These are phyloP conservation scores for Lithophane leautieri DNA, from an alignment of 2,888 invertebrate genomes.

Conservation along the genomic window DNA sequence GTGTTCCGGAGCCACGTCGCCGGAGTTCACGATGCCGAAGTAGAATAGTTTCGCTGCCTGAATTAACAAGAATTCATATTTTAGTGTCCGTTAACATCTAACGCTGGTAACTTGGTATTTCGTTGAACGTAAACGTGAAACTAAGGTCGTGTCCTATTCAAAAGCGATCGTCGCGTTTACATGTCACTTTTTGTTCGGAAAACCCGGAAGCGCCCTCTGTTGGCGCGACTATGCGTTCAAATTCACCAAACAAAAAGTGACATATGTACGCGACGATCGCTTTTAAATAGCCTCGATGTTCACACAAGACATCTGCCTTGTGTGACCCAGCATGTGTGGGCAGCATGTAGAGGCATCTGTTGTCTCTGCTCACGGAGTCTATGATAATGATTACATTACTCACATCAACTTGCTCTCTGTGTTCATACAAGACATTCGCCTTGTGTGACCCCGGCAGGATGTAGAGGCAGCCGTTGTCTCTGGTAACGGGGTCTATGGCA, in stretches of 20 bases:
- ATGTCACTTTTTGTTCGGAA: too few relatives aligned
- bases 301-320: background rate
- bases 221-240: too few relatives aligned
- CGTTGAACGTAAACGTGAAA: background rate
- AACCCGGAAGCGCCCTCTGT: too few relatives aligned
- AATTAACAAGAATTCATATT: background rate
- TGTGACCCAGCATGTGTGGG: background rate
- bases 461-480: conserved; percentile 94
- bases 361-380: background rate
- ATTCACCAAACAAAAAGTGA: too few relatives aligned
- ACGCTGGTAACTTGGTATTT: background rate
- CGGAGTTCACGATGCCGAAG: conserved; percentile 90
- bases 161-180: too few relatives aligned
- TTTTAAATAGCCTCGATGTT: too few relatives aligned
- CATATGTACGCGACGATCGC: too few relatives aligned
- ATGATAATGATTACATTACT: conserved; percentile 77
- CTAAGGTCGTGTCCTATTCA: too few relatives aligned
- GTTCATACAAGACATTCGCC: conserved; percentile 89
- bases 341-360: conserved; percentile 86
- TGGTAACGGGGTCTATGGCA: conserved; percentile 93
- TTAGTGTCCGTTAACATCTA: background rate
- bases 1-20: conserved; percentile 76
- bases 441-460: conserved; percentile 94
- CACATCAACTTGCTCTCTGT: conserved; percentile 82
- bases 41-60: conserved; percentile 89